Evolutionary conservation across 2,113 vertebrate genomes (phyloP).

Genomic region (Scytalopus superciliaris): DNA sequence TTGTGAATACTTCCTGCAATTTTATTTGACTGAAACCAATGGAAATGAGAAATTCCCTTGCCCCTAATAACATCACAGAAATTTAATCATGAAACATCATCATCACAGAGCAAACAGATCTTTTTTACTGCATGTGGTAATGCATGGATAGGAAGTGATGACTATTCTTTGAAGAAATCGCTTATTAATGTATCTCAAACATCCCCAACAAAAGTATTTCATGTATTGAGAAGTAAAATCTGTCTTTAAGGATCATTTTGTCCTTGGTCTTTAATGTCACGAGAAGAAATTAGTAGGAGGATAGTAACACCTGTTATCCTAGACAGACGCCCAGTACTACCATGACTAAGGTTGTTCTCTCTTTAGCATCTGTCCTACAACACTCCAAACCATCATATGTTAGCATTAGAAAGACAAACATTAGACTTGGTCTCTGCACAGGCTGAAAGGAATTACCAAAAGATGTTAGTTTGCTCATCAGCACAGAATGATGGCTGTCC

Average conservation of each 20-base stretch:
- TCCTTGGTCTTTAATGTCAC: not conserved
- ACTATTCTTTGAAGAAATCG: not conserved
- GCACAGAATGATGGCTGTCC: not conserved
- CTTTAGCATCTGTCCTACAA: not conserved
- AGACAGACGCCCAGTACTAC: not conserved
- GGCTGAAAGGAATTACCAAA: not conserved
- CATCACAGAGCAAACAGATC: not conserved
- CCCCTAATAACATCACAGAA: not conserved
- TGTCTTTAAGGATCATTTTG: not conserved
- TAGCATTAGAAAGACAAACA: not conserved
- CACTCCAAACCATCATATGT: not conserved
- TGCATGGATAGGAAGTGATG: rapidly evolving
- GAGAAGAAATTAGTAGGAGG: not conserved
- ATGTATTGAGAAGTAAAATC: not conserved
- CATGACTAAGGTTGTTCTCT: not conserved
- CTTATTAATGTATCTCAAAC: not conserved
- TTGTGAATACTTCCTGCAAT: not conserved
- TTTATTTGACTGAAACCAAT: not conserved
- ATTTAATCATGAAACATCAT: not conserved
- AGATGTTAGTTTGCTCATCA: not conserved
- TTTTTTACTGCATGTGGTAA: not conserved
- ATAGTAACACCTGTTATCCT: not conserved
- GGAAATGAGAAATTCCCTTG: not conserved
- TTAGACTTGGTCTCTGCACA: not conserved
- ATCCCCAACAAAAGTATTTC: not conserved